phyloP scores from a whole-genome alignment of 2,797 vertebrate genomes.

The Diceros bicornis region DNA sequence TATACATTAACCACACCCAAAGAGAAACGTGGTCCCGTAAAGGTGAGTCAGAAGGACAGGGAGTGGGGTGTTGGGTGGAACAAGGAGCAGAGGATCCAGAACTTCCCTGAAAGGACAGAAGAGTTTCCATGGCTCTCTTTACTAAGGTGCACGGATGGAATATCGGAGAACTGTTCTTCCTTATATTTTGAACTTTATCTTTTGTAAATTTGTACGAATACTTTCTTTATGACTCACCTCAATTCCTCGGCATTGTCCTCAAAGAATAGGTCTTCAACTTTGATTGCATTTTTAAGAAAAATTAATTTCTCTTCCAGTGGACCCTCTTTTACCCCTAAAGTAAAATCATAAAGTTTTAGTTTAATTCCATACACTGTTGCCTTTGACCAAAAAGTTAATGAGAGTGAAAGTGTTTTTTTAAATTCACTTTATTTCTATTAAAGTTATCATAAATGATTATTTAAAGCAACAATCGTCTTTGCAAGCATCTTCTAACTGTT shows the following conservation, averaged over 20 bases:
- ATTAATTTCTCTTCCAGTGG: not conserved
- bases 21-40: not conserved
- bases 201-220: not conserved
- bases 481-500: not conserved
- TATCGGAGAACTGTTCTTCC: not conserved
- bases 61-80: not conserved
- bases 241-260: not conserved
- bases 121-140: not conserved
- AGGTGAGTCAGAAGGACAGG: not conserved
- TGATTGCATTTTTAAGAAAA: not conserved
- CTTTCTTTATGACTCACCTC: not conserved
- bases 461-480: not conserved
- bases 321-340: not conserved
- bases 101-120: not conserved
- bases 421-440: slow-evolving; percentile 16
- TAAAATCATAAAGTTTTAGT: not conserved
- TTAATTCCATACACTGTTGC: not conserved
- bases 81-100: not conserved
- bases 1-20: not conserved
- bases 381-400: not conserved
- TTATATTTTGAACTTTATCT: slow-evolving; percentile 2
- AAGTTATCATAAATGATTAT: not conserved
- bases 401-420: not conserved
- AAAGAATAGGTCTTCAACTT: not conserved
- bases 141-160: not conserved